Percentiles rank a stretch among this genome's conserved stretches.
Conservation (phyloP, 2,113 vertebrate genomes). For the Ammodytes dubius region DNA sequence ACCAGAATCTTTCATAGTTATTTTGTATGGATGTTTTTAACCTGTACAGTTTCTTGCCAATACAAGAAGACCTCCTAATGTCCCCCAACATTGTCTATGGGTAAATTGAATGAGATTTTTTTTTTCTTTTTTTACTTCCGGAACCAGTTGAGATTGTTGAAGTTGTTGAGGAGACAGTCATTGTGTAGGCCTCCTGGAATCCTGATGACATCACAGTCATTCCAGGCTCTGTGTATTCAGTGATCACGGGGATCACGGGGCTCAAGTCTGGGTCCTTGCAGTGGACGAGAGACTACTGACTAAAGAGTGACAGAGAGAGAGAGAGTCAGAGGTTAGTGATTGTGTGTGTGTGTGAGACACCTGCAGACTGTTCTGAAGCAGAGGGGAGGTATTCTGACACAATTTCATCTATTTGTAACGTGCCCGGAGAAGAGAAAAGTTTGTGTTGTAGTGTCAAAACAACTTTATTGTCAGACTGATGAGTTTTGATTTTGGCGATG, state of each 20-base stretch:
- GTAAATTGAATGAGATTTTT: neutral
- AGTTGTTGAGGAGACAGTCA: conserved; percentile 63
- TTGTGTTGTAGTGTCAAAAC: neutral
- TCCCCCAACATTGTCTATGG: too few species aligned
- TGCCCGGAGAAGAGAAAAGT: neutral
- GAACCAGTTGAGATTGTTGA: conserved; percentile 44
- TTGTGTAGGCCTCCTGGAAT: conserved; percentile 63
- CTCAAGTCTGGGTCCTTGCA: conserved; percentile 33
- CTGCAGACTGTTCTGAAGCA: neutral
- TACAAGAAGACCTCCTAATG: neutral
- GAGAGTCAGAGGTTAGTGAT: neutral
- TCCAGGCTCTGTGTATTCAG: conserved; percentile 53
- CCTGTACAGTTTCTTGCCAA: too few species aligned
- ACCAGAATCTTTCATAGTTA: neutral
- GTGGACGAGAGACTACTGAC: conserved; percentile 8
- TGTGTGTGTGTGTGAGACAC: neutral
- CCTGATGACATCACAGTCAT: conserved; percentile 73
- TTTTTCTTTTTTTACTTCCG: neutral
- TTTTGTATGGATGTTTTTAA: neutral
- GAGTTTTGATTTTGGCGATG: neutral
- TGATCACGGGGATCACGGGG: conserved; percentile 47
- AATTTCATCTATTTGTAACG: neutral
- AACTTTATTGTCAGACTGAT: neutral
- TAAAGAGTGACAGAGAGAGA: conserved; percentile 11
- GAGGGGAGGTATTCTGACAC: neutral